A percentile compares a stretch with the other conserved stretches of the same genome.
phyloP scores from a whole-genome alignment of 2,888 invertebrate genomes.

The Cephus runcator region DNA sequence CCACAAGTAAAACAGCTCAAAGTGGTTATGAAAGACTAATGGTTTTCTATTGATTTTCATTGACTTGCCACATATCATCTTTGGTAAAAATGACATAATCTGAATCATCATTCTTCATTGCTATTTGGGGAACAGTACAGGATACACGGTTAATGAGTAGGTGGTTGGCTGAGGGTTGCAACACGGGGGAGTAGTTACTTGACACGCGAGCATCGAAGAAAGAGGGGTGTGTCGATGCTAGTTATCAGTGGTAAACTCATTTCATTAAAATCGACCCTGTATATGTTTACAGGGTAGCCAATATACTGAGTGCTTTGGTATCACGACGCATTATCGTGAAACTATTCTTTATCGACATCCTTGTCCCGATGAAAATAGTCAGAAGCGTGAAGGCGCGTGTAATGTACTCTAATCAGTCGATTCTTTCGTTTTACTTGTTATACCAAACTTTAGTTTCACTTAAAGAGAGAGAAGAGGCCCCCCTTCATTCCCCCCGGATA shows the following conservation, averaged over 20 bases:
- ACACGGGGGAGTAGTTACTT: background rate
- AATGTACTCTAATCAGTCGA: background rate
- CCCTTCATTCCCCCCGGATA: background rate
- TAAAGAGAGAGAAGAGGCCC: background rate
- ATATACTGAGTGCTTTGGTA: conserved; percentile 19
- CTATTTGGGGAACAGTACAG: background rate
- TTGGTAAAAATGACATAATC: background rate
- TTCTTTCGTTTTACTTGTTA: background rate
- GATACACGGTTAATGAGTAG: background rate
- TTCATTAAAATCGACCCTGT: conserved; percentile 15
- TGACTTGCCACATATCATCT: too few species aligned
- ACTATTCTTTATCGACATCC: conserved; percentile 6
- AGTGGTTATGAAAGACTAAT: too few species aligned
- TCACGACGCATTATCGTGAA: conserved; percentile 10
- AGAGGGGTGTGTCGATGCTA: conserved; percentile 2
- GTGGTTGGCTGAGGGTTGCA: background rate
- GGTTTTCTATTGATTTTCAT: too few species aligned
- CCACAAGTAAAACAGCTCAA: too few species aligned
- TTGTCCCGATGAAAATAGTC: background rate
- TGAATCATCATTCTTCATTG: background rate
- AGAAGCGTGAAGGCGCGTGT: background rate
- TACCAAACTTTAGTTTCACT: background rate
- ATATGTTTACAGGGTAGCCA: background rate
- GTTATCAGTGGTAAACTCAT: conserved; percentile 16
- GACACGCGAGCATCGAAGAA: background rate